Evolutionary conservation across 2,113 vertebrate species (phyloP), one percentile per base, ranked within the genome.

Genomic region (Chaenocephalus aceratus): DNA sequence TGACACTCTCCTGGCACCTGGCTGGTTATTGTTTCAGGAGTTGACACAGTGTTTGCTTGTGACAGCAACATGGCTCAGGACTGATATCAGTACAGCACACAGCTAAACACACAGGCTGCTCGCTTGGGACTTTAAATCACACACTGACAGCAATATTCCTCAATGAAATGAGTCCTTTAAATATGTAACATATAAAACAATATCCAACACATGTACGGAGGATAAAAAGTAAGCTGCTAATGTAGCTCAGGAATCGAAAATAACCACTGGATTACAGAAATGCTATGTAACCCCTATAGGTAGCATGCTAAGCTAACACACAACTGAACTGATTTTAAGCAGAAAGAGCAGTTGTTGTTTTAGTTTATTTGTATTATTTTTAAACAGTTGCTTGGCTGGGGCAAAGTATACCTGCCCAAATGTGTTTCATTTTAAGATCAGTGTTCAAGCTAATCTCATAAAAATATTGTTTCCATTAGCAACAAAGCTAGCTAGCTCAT

Each of bases 11-110:
- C 77, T 30, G 86, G 72, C 87, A 74, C 66, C 45, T 57, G 3
- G 36, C 61, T 73, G 67, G 72, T 78, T 82, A 83, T 91, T 82
- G 84, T 89, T 82, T 82, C 18, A 60, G 16, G 66, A 30, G 71
- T 72, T 52, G 74, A 79, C 77, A 76, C 52, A 23, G 45, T 51
- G 62, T 58, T 69, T 58, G 18, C 15, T 4, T 41, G 63, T 44
- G 80, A 81, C 76, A 58, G 70, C 26, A 16, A 69, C 77, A 63
- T 61, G 67, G 70, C 72, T 80, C 68, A 41, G 5, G 58, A 53
- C 7, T 14, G 53, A 76, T 65, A 36, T 52, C 21, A 41, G 48
- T 41, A 30, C 16, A 16, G 23, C 51, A 44, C 34, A 1, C 79
- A 62, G 60, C 57, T 46, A 14, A 49, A 76, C 23, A 21, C 4